These are phyloP conservation scores for Lissonota sp. DNA, from an alignment of 2,888 invertebrate genomes.

Conservation along the genomic window DNA sequence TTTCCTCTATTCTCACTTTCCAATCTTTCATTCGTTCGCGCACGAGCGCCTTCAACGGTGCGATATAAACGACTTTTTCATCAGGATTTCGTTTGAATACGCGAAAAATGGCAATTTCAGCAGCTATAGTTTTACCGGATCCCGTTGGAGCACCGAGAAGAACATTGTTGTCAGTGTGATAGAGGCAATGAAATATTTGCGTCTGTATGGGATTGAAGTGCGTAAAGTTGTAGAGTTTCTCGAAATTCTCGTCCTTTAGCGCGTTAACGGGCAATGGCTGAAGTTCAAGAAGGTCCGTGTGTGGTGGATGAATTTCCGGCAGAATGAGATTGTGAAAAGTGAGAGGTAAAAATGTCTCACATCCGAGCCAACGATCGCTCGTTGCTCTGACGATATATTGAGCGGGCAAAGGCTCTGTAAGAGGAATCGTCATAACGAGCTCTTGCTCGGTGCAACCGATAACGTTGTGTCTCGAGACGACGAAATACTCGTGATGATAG, in stretches of 20 bases:
- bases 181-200: slow-evolving; percentile 98
- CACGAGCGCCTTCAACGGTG: slow-evolving; percentile 98
- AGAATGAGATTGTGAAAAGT: slow-evolving; percentile 94
- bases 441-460: slow-evolving; percentile 90
- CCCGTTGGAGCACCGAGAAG: slow-evolving; percentile 98
- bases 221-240: slow-evolving; percentile 94
- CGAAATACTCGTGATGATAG: slow-evolving; percentile 97
- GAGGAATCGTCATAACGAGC: slow-evolving; percentile 97
- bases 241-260: slow-evolving; percentile 90
- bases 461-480: slow-evolving; percentile 89
- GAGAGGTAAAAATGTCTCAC: slow-evolving; percentile 86
- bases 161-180: slow-evolving; percentile 97
- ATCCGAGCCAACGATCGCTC: slow-evolving; percentile 93
- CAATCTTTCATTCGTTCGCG: slow-evolving; percentile 98
- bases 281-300: slow-evolving; percentile 96
- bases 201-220: slow-evolving; percentile 99
- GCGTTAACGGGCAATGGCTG: slow-evolving; percentile 95
- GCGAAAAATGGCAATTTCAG: slow-evolving; percentile 98
- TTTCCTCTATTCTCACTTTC: slow-evolving; percentile 91
- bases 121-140: slow-evolving; percentile 99
- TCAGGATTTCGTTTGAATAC: slow-evolving; percentile 93
- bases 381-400: slow-evolving; percentile 95
- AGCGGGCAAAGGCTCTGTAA: slow-evolving; percentile 94
- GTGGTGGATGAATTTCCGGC: slow-evolving; percentile 95
- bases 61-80: slow-evolving; percentile 97